Conservation (phyloP, 1,140 invertebrate genomes). For the Plectrocnemia conspersa region DNA sequence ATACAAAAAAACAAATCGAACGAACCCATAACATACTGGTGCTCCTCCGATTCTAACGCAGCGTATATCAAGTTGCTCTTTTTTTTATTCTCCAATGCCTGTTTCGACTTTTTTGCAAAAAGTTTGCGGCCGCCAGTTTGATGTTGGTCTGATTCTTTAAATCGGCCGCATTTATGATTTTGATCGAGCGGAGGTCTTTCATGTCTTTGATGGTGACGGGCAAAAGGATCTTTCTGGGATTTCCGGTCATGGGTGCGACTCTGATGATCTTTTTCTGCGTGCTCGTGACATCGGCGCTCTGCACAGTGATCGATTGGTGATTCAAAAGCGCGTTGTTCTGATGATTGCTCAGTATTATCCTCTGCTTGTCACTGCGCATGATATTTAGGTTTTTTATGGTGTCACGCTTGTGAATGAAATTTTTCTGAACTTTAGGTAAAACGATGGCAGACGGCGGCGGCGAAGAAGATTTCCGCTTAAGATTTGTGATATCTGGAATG, state of each 20-base stretch:
- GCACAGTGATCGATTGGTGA: constrained; percentile 44
- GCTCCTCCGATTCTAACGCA: constrained; percentile 26
- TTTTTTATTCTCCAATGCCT: constrained; percentile 28
- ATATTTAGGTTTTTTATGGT: constrained; percentile 8
- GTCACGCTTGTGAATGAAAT: constrained; percentile 38
- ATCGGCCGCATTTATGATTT: constrained; percentile 64
- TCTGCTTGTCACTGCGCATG: constrained; percentile 16
- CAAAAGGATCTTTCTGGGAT: constrained; percentile 62
- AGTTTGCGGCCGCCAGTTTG: constrained; percentile 49
- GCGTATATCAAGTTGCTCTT: constrained; percentile 26
- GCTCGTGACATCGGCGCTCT: constrained; percentile 43
- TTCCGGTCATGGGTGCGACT: constrained; percentile 53
- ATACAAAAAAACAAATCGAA: no score
- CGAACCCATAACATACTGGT: constrained; percentile 31
- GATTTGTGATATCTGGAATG: constrained; percentile 25
- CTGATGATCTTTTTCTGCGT: constrained; percentile 52
- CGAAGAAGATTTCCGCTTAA: constrained; percentile 45
- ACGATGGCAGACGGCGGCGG: constrained; percentile 39
- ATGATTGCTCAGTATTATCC: constrained; percentile 23
- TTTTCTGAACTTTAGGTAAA: constrained; percentile 47
- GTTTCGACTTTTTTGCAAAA: constrained; percentile 47
- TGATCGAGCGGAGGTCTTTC: constrained; percentile 64
- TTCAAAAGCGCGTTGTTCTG: constrained; percentile 27
- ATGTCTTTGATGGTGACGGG: constrained; percentile 64
- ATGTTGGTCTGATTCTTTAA: constrained; percentile 52